Base-by-base conservation (phyloP, 2,888 invertebrate species). In the Lobophora halterata region DNA sequence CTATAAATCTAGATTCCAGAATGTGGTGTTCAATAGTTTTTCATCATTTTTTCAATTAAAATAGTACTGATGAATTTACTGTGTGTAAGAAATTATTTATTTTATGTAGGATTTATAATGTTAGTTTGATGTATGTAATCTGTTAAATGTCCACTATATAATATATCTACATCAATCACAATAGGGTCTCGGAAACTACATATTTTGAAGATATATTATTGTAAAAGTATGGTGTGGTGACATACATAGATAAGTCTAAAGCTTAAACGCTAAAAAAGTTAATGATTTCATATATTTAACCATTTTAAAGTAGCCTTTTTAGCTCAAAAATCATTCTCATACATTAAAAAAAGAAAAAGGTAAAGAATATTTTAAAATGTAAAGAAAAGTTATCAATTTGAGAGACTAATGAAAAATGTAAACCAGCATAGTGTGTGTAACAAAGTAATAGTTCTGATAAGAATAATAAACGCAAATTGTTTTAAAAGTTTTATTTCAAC, bases 371-470 rank as follows among this genome's bases (percentile, higher is more conserved):
- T 48, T 35, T 48, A 42, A 34, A 29, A 36, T 35, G 45, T 49
- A 58, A 51, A 34, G 43, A 44, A 45, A 50, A 51, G 41, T 58
- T 58, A 58, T 58, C 45, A 56, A 57, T 53, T 56, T 38, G 56
- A 59, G 54, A 60, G 59, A 65, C 55, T 52, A 52, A 48, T 24
- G 48, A 41, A 49, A 61, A 72, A 70, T 71, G 75, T 79, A 78
- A 74, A 73, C 75, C 74, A 69, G 76, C 78, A 73, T 78, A 79
- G 77, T 76, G 54, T 56, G 52, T 53, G 61, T 69, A 72, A 76
- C 65, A 75, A 73, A 71, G 58, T 63, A 70, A 55, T 74, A 74
- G 71, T 71, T 76, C 73, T 72, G 71, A 78, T 79, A 79, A 74
- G 67, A 80, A 79, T 77, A 72, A 78, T n/a, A n/a, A 82, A 78